Percentiles rank a stretch among this genome's conserved stretches.
Evolutionary conservation across 2,888 invertebrate species (phyloP).

Genomic region (Pammene aurita): DNA sequence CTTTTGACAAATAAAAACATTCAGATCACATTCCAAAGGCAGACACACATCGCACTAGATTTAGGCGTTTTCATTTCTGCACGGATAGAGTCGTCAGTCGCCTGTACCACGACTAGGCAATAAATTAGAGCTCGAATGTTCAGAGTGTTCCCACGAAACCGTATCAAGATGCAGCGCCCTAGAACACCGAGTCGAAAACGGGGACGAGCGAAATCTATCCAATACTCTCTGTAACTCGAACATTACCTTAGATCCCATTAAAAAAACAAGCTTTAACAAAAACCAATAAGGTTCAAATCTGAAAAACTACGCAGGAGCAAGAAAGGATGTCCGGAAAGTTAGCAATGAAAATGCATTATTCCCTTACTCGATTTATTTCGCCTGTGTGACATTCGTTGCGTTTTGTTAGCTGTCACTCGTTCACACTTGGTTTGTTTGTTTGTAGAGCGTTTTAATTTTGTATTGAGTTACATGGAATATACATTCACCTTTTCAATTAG

Average conservation of each 20-base stretch:
- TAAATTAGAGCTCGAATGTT: conserved; percentile 76
- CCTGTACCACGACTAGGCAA: conserved; percentile 73
- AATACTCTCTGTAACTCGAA: conserved; percentile 7
- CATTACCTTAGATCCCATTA: background rate
- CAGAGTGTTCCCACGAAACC: conserved; percentile 80
- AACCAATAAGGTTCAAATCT: conserved; percentile 3
- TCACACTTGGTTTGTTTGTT: conserved; percentile 58
- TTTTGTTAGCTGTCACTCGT: conserved; percentile 76
- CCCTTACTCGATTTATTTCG: conserved; percentile 74
- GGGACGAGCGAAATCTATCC: conserved; percentile 59
- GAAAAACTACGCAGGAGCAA: background rate
- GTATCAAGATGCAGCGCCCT: conserved; percentile 76
- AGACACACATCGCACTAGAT: conserved; percentile 50
- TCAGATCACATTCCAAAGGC: conserved; percentile 20
- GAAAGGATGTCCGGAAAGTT: background rate
- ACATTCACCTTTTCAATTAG: conserved; percentile 15
- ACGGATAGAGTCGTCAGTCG: conserved; percentile 80
- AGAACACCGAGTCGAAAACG: conserved; percentile 63
- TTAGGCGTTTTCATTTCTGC: conserved; percentile 61
- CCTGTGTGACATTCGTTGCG: conserved; percentile 68
- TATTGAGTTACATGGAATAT: conserved; percentile 22
- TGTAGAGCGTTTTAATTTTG: conserved; percentile 43
- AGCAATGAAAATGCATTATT: conserved; percentile 68
- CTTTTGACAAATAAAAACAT: background rate
- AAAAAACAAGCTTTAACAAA: background rate